Evolutionary conservation across 2,113 vertebrate genomes (phyloP), one percentile per base, ranked within the genome.

Genomic region (Mormyrus iriodes): DNA sequence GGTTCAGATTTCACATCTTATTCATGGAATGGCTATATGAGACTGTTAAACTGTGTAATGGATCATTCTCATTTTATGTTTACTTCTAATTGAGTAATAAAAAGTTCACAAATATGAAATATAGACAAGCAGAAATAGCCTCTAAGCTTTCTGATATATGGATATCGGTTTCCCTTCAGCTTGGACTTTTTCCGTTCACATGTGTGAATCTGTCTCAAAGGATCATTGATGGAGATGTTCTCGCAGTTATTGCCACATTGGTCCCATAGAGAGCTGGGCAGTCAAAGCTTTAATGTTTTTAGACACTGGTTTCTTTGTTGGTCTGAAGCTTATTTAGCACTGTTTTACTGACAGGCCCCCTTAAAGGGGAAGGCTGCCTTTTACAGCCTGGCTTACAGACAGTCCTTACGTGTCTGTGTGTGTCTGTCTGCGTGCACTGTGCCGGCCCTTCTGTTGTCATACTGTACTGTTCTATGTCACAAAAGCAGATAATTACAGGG

Each of bases 321-420:
- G 48, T 24, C 8, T 79, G 49, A 48, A 51, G 58, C 46, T 86
- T 86, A 90, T 87, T 90, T 90, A 79, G 48, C 85, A 55, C 46
- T 31, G 6, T 55, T 87, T 79, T 89, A 42, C 53, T 10, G 61
- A 52, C 44, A 17, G 19, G 17, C 24, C 17, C 88, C 65, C 27
- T 89, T 48, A 65, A 89, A 52, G 89, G 84, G 27, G 65, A 86
- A 89, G 61, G 51, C 58, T 39, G 48, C 58, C 39, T n/a, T 55
- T 89, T 58, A 21, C 24, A 84, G 76, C 17, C 19, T 17, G 39
- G 88, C 19, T 17, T 48, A 27, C 13, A 39, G 73, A 42, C 73
- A 42, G 10, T 42, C 13, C 35, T 42, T 35, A 4, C 9, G 0
- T 27, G 61, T n/a, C 7, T n/a, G 73, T 79, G 73, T 79, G 31